Evolutionary conservation across 2,888 invertebrate genomes (phyloP).

Genomic region (Ectemnius continuus): DNA sequence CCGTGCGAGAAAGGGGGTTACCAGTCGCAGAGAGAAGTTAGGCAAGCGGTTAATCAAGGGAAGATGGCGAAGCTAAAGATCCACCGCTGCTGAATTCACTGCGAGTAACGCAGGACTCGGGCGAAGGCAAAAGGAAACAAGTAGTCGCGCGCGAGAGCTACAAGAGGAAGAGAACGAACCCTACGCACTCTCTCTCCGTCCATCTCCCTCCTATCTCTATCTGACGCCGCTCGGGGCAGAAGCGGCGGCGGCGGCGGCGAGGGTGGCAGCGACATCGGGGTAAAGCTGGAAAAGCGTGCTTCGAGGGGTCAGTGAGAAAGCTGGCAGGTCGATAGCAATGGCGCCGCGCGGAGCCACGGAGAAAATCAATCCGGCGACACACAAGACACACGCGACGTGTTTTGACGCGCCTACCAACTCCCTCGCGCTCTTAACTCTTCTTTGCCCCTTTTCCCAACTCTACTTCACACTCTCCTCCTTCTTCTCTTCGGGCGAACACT

Average conservation of each 20-base stretch:
- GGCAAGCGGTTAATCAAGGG: not conserved
- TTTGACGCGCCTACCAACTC: slow-evolving; percentile 62
- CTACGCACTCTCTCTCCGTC: no score
- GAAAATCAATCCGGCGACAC: slow-evolving; percentile 74
- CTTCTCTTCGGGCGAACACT: not conserved
- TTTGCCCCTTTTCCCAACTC: slow-evolving; percentile 1
- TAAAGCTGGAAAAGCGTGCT: slow-evolving; percentile 56
- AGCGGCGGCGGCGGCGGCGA: not conserved
- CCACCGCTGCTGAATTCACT: not conserved
- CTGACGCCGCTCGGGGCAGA: not conserved
- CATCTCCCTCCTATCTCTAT: no score
- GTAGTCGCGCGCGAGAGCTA: not conserved
- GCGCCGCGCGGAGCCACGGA: slow-evolving; percentile 70
- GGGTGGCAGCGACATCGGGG: slow-evolving; percentile 17
- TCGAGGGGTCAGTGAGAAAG: slow-evolving; percentile 57
- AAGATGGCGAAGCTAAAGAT: not conserved
- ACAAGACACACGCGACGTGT: slow-evolving; percentile 69
- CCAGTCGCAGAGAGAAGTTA: no score
- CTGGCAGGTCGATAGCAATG: slow-evolving; percentile 75
- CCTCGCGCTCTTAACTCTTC: no score
- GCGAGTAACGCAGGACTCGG: not conserved
- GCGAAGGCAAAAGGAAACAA: not conserved
- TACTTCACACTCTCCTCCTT: not conserved
- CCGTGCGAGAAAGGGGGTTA: not conserved
- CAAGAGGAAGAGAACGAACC: not conserved